Percentiles rank a stretch among this genome's conserved stretches.
Conservation (phyloP, 2,797 vertebrate genomes). For the Kryptopterus vitreolus region DNA sequence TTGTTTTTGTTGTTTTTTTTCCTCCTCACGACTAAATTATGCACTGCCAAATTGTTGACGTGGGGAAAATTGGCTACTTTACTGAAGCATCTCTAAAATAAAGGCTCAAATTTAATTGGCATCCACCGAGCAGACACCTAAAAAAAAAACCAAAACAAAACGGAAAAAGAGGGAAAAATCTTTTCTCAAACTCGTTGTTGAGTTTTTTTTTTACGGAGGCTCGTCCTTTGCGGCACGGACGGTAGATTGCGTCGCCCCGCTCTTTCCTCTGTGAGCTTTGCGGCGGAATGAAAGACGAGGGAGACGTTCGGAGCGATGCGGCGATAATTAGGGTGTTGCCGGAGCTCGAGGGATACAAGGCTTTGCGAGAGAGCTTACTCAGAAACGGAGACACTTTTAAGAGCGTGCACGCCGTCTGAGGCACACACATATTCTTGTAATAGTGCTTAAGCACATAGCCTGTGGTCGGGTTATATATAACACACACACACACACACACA, state of each 20-base stretch:
- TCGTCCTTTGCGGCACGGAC: conserved; percentile 54
- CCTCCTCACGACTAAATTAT: conserved; percentile 65
- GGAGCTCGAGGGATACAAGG: conserved; percentile 58
- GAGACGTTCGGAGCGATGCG: conserved; percentile 69
- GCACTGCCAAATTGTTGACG: conserved; percentile 71
- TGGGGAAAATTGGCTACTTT: conserved; percentile 68
- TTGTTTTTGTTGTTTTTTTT: no score
- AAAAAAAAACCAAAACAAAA: background rate
- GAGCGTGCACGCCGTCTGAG: conserved; percentile 37
- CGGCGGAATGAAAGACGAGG: conserved; percentile 69
- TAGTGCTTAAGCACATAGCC: conserved; percentile 60
- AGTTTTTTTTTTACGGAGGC: conserved; percentile 62
- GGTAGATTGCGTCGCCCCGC: conserved; percentile 64
- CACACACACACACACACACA: conserved; percentile 25
- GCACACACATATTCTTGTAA: conserved; percentile 52
- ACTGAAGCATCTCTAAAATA: conserved; percentile 67
- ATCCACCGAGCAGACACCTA: conserved; percentile 61
- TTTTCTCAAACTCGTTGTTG: conserved; percentile 57
- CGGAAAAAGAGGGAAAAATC: conserved; percentile 52
- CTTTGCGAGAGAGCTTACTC: conserved; percentile 61
- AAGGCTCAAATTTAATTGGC: conserved; percentile 71
- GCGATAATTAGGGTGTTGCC: conserved; percentile 71
- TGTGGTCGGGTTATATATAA: conserved; percentile 62
- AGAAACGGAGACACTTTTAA: conserved; percentile 65
- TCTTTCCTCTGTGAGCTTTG: conserved; percentile 62